A percentile compares a stretch with the other conserved stretches of the same genome.
Evolutionary conservation across 2,888 invertebrate species (phyloP).

Genomic region (Tenthredo scrophulariae): DNA sequence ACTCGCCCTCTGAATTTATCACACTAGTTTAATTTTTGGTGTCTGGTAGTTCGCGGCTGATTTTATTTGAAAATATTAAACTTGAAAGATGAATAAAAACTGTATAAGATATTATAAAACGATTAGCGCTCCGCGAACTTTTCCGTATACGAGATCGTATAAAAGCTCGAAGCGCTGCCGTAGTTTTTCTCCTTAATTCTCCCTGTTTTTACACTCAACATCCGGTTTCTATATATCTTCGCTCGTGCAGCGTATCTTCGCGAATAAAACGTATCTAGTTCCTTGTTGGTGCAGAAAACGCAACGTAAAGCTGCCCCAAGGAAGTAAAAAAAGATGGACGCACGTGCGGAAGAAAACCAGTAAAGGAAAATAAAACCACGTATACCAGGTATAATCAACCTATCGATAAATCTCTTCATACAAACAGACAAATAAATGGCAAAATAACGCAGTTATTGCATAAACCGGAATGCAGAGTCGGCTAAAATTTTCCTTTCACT

Average conservation of each 20-base stretch:
- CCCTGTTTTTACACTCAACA: constrained; percentile 16
- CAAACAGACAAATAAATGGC: background rate
- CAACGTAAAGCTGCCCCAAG: background rate
- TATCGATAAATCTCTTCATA: background rate
- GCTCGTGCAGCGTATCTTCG: constrained; percentile 19
- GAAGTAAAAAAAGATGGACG: background rate
- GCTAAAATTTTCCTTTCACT: background rate
- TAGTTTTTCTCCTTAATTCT: constrained; percentile 3
- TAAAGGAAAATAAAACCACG: constrained; percentile 1
- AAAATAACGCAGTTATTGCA: background rate
- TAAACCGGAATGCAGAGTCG: background rate
- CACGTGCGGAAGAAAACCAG: background rate
- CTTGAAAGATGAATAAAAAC: constrained; percentile 22
- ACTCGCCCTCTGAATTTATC: background rate
- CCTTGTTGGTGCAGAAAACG: constrained; percentile 14
- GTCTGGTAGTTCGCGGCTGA: background rate
- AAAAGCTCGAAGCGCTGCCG: constrained; percentile 6
- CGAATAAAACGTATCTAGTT: constrained; percentile 12
- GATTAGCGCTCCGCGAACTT: constrained; percentile 20
- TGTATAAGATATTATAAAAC: constrained; percentile 39
- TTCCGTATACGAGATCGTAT: constrained; percentile 30
- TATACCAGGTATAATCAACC: constrained; percentile 5
- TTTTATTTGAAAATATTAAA: background rate
- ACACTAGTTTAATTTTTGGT: background rate
- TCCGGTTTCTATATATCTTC: constrained; percentile 19